Conservation (phyloP, 2,888 invertebrate species). For the Oconnorella tubifera region DNA sequence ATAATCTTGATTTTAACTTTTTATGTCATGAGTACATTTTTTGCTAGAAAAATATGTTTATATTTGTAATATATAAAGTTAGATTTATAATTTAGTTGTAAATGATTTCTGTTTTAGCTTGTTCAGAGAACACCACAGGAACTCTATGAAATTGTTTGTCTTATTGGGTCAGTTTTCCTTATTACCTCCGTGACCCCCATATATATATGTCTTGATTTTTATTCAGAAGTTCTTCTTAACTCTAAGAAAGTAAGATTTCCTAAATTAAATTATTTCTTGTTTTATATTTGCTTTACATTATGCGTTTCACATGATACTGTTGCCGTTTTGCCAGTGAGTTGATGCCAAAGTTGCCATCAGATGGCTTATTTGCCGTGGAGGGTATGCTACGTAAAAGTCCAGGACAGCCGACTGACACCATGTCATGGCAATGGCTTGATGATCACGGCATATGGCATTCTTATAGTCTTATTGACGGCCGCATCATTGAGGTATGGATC, state of each 20-base stretch:
- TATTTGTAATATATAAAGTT: no score
- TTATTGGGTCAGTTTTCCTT: slow-evolving; percentile 68
- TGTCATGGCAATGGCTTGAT: slow-evolving; percentile 96
- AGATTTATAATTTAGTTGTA: no score
- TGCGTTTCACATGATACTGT: no score
- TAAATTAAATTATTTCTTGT: no score
- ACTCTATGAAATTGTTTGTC: slow-evolving; percentile 91
- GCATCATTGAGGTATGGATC: slow-evolving; percentile 76
- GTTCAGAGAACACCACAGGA: slow-evolving; percentile 85
- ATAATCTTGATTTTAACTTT: no score
- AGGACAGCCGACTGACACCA: slow-evolving; percentile 67
- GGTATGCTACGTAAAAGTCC: slow-evolving; percentile 63
- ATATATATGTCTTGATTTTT: no score
- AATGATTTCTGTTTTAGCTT: slow-evolving; percentile 17
- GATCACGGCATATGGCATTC: slow-evolving; percentile 86
- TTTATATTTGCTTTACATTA: no score
- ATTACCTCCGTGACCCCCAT: background rate
- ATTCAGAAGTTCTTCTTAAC: no score
- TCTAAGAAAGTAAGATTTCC: no score
- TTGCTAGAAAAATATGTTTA: no score
- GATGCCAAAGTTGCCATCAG: slow-evolving; percentile 90
- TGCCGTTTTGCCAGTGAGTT: no score
- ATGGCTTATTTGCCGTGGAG: slow-evolving; percentile 93
- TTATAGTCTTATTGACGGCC: slow-evolving; percentile 86
- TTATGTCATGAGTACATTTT: no score